A percentile compares a stretch with the other conserved stretches of the same genome.
phyloP scores from a whole-genome alignment of 2,888 invertebrate genomes.

The Synanthedon andrenaeformis region DNA sequence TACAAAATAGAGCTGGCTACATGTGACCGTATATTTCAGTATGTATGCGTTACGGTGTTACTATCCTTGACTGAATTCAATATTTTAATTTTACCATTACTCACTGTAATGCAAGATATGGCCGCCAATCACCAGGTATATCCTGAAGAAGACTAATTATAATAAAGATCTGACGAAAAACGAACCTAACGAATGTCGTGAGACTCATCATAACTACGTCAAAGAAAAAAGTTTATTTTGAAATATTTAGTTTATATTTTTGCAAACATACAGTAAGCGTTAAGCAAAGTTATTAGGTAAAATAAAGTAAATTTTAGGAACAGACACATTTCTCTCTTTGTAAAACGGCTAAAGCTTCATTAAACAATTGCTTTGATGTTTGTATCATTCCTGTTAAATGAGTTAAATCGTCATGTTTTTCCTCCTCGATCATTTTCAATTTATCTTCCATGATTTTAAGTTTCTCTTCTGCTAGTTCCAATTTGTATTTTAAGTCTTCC shows the following conservation, averaged over 20 bases:
- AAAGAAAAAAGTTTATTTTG: not conserved
- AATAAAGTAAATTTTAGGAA: slow-evolving; percentile 19
- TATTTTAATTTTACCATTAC: too few species aligned
- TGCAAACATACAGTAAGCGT: not conserved
- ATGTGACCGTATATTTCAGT: too few species aligned
- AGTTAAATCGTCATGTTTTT: slow-evolving; percentile 70
- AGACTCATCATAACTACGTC: too few species aligned
- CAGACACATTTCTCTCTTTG: slow-evolving; percentile 56
- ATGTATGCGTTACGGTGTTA: too few species aligned
- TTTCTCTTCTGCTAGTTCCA: slow-evolving; percentile 76
- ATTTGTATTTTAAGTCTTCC: slow-evolving; percentile 52
- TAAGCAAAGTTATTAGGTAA: not conserved
- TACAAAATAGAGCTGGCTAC: too few species aligned
- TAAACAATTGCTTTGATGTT: slow-evolving; percentile 68
- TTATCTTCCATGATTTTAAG: slow-evolving; percentile 74
- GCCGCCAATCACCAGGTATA: too few species aligned
- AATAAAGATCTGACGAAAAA: too few species aligned
- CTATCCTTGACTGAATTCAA: too few species aligned
- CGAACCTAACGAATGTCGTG: too few species aligned
- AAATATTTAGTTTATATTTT: slow-evolving; percentile 6
- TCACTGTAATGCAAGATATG: too few species aligned
- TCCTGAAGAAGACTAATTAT: too few species aligned
- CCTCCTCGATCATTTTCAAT: slow-evolving; percentile 73
- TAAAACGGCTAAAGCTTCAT: slow-evolving; percentile 59
- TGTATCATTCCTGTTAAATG: slow-evolving; percentile 69